Evolutionary conservation across 2,888 invertebrate species (phyloP).

Genomic region (Nebria salina): DNA sequence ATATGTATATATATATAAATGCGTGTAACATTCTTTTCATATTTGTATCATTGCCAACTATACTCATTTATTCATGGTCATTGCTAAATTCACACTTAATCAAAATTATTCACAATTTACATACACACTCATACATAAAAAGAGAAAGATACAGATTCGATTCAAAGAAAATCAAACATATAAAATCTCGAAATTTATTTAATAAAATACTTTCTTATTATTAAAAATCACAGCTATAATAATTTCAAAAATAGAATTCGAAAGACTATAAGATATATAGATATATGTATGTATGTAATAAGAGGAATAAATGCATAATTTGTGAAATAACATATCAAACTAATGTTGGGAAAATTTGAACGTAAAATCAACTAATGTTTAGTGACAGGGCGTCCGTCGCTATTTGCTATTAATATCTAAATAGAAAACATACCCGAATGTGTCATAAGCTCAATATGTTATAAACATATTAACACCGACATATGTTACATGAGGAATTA

Average conservation of each 20-base stretch:
- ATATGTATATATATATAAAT: no score
- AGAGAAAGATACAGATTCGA: no score
- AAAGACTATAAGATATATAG: no score
- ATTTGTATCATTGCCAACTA: neutral
- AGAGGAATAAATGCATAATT: no score
- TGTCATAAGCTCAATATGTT: neutral
- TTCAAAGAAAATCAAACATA: no score
- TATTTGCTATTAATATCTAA: neutral
- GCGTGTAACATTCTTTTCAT: neutral
- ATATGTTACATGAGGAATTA: neutral
- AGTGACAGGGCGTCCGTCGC: neutral
- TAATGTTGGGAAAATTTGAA: neutral
- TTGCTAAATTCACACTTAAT: neutral
- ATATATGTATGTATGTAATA: no score
- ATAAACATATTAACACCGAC: neutral
- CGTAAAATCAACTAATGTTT: neutral
- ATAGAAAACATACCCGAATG: conserved; percentile 1
- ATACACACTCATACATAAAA: no score
- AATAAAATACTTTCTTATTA: no score
- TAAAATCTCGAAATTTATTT: no score
- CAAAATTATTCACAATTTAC: neutral
- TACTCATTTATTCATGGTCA: neutral
- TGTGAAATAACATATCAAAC: no score
- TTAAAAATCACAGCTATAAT: no score
- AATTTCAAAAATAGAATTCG: no score